Conservation (phyloP, 2,113 vertebrate genomes). For the Puma concolor region DNA sequence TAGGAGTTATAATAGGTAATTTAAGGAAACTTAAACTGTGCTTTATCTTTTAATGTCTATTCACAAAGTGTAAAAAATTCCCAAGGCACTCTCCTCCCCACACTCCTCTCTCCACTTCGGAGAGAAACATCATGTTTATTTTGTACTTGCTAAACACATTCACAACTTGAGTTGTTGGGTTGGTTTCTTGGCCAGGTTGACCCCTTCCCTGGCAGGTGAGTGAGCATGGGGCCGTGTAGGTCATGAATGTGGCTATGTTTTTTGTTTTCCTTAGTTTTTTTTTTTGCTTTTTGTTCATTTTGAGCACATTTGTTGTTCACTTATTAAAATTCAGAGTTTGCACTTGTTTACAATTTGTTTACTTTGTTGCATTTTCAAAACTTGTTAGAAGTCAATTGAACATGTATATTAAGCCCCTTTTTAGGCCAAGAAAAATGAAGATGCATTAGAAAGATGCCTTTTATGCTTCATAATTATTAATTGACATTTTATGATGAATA, state of each 20-base stretch:
- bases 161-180: not conserved
- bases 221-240: not conserved
- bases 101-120: not conserved
- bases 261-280: slow-evolving; percentile 3
- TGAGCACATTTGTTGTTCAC: slow-evolving; percentile 62
- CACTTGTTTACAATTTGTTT: slow-evolving; percentile 85
- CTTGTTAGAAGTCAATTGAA: slow-evolving; percentile 87
- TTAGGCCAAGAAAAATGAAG: slow-evolving; percentile 89
- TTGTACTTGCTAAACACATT: not conserved
- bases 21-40: slow-evolving; percentile 41
- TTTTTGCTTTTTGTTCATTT: slow-evolving; percentile 49
- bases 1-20: slow-evolving; percentile 42
- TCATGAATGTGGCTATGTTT: not conserved
- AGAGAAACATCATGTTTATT: not conserved
- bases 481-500: slow-evolving; percentile 97
- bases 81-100: not conserved
- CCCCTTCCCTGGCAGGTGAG: slow-evolving; percentile 50
- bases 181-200: not conserved
- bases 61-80: slow-evolving; percentile 40
- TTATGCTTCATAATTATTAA: slow-evolving; percentile 96
- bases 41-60: slow-evolving; percentile 39
- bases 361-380: slow-evolving; percentile 88
- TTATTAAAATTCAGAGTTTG: slow-evolving; percentile 82
- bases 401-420: slow-evolving; percentile 85
- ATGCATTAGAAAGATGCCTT: slow-evolving; percentile 90